Conservation (phyloP, 2,888 invertebrate genomes). For the Zootermopsis nevadensis region DNA sequence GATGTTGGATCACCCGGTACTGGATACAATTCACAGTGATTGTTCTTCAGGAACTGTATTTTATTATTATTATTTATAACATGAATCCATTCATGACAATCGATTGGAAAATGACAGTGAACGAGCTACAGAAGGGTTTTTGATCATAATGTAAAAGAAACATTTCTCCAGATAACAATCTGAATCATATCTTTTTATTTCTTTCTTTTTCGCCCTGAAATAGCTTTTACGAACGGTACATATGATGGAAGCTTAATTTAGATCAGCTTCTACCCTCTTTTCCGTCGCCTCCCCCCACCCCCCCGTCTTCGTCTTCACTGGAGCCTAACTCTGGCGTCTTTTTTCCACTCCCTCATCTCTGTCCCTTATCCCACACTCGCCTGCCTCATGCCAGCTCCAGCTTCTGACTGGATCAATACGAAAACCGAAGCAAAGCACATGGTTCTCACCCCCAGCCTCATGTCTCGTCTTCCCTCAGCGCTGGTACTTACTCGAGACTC, state of each 20-base stretch:
- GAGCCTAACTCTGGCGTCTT: slow-evolving; percentile 31
- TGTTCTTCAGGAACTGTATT: neutral
- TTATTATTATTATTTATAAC: neutral
- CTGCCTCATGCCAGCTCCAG: neutral
- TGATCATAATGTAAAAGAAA: slow-evolving; percentile 33
- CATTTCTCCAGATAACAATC: slow-evolving; percentile 37
- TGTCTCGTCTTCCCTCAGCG: neutral
- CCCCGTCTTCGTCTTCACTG: slow-evolving; percentile 3
- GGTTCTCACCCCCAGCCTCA: neutral
- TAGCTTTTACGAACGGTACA: slow-evolving; percentile 33
- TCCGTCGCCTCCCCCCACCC: neutral
- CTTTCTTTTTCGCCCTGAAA: slow-evolving; percentile 7
- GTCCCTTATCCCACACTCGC: slow-evolving; percentile 16
- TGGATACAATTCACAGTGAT: neutral
- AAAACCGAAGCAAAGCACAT: slow-evolving; percentile 41
- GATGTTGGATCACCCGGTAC: neutral
- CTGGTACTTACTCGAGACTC: neutral
- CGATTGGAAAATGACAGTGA: neutral
- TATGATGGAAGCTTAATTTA: slow-evolving; percentile 43
- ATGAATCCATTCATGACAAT: slow-evolving; percentile 11
- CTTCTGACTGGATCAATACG: slow-evolving; percentile 42
- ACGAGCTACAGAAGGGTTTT: neutral
- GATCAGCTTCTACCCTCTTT: slow-evolving; percentile 10
- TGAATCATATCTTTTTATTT: slow-evolving; percentile 26
- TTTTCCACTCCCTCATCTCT: slow-evolving; percentile 18